These are phyloP conservation scores for Hirtodrosophila cameraria DNA, from an alignment of 2,888 invertebrate genomes.

Conservation along the genomic window DNA sequence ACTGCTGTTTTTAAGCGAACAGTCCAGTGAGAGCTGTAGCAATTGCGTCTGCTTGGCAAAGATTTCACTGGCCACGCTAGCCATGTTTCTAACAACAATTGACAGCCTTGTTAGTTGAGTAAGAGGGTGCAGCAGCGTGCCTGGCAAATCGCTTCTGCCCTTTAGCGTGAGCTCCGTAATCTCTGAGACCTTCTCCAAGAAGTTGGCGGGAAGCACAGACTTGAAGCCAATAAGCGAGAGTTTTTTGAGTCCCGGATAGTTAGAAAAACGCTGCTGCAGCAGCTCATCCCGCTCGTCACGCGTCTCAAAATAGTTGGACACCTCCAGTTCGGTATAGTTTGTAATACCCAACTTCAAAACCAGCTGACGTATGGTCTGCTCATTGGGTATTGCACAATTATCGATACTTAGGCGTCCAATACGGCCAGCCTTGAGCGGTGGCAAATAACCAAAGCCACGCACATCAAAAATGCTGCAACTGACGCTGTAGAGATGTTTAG, in stretches of 20 bases:
- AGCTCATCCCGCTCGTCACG: slow-evolving; percentile 55
- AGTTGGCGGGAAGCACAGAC: slow-evolving; percentile 48
- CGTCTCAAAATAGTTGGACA: slow-evolving; percentile 62
- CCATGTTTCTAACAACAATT: slow-evolving; percentile 63
- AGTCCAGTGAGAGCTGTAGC: slow-evolving; percentile 52
- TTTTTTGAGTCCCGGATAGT: slow-evolving; percentile 54
- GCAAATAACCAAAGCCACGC: slow-evolving; percentile 63
- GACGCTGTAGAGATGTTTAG: slow-evolving; percentile 48
- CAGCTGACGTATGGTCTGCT: slow-evolving; percentile 47
- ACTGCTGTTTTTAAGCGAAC: slow-evolving; percentile 61
- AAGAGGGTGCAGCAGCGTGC: slow-evolving; percentile 52
- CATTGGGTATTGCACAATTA: slow-evolving; percentile 65
- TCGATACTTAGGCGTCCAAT: slow-evolving; percentile 49
- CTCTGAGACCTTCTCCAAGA: slow-evolving; percentile 50
- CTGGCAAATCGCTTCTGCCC: slow-evolving; percentile 60
- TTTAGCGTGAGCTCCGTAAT: slow-evolving; percentile 52
- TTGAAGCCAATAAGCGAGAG: slow-evolving; percentile 56
- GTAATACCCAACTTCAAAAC: slow-evolving; percentile 53
- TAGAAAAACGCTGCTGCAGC: slow-evolving; percentile 60
- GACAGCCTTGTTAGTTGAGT: slow-evolving; percentile 42
- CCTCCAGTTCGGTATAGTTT: slow-evolving; percentile 58
- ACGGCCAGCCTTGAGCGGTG: slow-evolving; percentile 53
- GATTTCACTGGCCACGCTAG: slow-evolving; percentile 59
- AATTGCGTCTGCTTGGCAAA: slow-evolving; percentile 60
- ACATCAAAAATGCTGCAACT: slow-evolving; percentile 62